These are phyloP conservation scores for Poeciliopsis occidentalis DNA, from an alignment of 2,113 vertebrate genomes.

Conservation along the genomic window DNA sequence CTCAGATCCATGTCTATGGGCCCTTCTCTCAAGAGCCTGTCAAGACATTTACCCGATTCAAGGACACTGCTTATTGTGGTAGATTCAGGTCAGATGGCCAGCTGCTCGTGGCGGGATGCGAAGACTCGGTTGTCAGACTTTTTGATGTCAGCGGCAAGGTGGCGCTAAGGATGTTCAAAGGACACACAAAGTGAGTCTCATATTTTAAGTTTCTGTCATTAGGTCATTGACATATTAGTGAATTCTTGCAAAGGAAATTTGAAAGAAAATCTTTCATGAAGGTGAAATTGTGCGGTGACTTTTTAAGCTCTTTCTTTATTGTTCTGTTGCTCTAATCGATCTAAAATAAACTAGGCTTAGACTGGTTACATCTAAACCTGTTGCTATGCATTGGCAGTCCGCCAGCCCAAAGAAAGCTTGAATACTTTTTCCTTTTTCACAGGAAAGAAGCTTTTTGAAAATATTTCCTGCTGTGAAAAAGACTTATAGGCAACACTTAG, in stretches of 20 bases:
- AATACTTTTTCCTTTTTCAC: background rate
- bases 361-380: background rate
- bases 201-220: background rate
- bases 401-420: background rate
- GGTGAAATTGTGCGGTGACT: background rate
- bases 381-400: background rate
- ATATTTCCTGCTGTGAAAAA: background rate
- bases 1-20: constrained; percentile 93
- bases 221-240: background rate
- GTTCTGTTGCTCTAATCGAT: background rate
- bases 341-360: background rate
- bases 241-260: background rate
- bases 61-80: constrained; percentile 89
- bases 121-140: constrained; percentile 86
- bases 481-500: background rate
- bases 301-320: background rate
- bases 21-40: constrained; percentile 92
- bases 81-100: constrained; percentile 90
- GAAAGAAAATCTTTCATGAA: background rate
- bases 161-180: constrained; percentile 88
- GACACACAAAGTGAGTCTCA: constrained; percentile 89
- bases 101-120: constrained; percentile 90
- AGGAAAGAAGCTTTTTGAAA: too few species aligned
- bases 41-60: constrained; percentile 91
- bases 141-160: constrained; percentile 89